Evolutionary conservation across 1,140 invertebrate species (phyloP), one percentile per base, ranked within the genome.

Genomic region (Mycetomoellerius zeteki): DNA sequence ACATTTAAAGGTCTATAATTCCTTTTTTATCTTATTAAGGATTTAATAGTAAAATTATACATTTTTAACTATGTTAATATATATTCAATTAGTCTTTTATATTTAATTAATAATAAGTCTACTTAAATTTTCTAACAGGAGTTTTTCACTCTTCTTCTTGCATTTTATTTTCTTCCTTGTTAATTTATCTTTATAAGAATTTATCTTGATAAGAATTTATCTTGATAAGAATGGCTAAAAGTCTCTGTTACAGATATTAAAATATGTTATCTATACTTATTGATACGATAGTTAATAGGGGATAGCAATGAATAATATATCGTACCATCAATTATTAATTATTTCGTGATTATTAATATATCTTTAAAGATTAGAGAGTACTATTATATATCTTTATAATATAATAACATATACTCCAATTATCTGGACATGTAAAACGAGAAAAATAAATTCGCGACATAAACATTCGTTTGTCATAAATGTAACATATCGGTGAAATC

Each of bases 401-500:
- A 73, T 37, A 8, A 37, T 37, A 37, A 37, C 33, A 37, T 16
- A 56, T 14, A 21, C 3, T 21, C 10, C 21, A 75, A 75, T 58
- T 73, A 73, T 73, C 5, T 30, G 71, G 2, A 56, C n/a, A n/a
- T 56, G 50, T n/a, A 69, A 69, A 69, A 47, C 37, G 27, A 56
- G 30, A 6, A 33, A 75, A 30, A 75, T 75, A 16, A 75, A 24
- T 24, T 12, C 0, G 12, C 12, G 14, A 33, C 21, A 16, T 14
- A 75, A 75, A 58, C 37, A 75, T 73, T 8, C 4, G 10, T 8
- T 75, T 2, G 72, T 58, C n/a, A 37, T 75, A 75, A 33, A 73
- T 21, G 58, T 73, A 58, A 54, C 16, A 4, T 56, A 56, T 73
- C 19, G 12, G 50, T 58, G n/a, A 56, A 33, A 56, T 69, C 65